A percentile compares a stretch with the other conserved stretches of the same genome.
phyloP scores from a whole-genome alignment of 2,888 invertebrate species.

The Octonoba sinensis region DNA sequence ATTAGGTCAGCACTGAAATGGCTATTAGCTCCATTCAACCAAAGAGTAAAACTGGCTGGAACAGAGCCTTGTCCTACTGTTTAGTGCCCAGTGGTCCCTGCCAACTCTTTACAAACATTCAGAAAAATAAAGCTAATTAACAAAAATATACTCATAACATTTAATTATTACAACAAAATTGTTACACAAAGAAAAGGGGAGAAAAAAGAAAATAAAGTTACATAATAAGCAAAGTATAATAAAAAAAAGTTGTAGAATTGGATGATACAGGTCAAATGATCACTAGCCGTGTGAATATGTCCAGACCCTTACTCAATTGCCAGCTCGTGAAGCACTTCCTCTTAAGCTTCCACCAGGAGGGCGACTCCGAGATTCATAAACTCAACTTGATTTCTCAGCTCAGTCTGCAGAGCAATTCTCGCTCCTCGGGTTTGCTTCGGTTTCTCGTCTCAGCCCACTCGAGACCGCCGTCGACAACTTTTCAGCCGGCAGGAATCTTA shows the following conservation, averaged over 20 bases:
- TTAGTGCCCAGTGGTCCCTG: slow-evolving; percentile 63
- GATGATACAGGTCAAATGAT: slow-evolving; percentile 40
- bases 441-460: slow-evolving; percentile 21
- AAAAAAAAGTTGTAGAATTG: slow-evolving; percentile 14
- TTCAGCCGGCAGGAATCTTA: slow-evolving; percentile 59
- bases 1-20: slow-evolving; percentile 44
- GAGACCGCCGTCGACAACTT: slow-evolving; percentile 15
- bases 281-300: slow-evolving; percentile 48
- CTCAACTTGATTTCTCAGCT: slow-evolving; percentile 17
- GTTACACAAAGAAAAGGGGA: slow-evolving; percentile 7
- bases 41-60: slow-evolving; percentile 35
- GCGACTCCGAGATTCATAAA: not conserved
- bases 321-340: slow-evolving; percentile 32
- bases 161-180: not conserved
- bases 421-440: slow-evolving; percentile 22
- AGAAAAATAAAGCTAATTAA: slow-evolving; percentile 6
- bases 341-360: not conserved
- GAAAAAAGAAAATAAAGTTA: not conserved
- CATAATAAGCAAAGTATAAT: not conserved
- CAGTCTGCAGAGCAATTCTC: slow-evolving; percentile 30
- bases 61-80: slow-evolving; percentile 60
- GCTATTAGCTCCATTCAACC: slow-evolving; percentile 42
- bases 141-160: slow-evolving; percentile 2
- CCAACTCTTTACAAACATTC: slow-evolving; percentile 39
- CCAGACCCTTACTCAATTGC: slow-evolving; percentile 40